Evolutionary conservation across 2,797 vertebrate genomes (phyloP).

Genomic region (Pseudocheirus occidentalis): DNA sequence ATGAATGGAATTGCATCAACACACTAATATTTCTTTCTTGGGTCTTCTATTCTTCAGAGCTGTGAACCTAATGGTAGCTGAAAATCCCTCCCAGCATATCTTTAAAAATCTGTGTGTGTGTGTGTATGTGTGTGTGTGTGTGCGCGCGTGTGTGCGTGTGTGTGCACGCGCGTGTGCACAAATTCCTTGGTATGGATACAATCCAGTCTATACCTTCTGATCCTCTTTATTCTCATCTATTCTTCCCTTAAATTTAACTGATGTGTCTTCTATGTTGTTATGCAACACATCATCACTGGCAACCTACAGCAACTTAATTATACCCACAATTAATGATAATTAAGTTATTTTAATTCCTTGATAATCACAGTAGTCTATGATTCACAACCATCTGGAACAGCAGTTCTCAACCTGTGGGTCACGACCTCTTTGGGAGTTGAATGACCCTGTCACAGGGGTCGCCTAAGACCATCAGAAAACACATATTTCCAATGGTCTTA

Average conservation of each 20-base stretch:
- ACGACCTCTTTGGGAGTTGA: too few relatives aligned
- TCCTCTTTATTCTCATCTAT: not conserved
- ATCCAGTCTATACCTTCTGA: not conserved
- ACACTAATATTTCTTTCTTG: slow-evolving; percentile 18
- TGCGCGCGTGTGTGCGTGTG: not conserved
- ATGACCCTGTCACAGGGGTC: too few relatives aligned
- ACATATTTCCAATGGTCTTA: too few relatives aligned
- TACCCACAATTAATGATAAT: not conserved
- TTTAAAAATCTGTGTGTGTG: not conserved
- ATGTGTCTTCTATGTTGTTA: not conserved
- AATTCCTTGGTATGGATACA: not conserved
- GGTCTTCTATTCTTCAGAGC: slow-evolving; percentile 24
- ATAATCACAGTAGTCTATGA: not conserved
- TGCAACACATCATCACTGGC: not conserved
- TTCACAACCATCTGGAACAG: not conserved
- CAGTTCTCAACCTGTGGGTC: too few relatives aligned
- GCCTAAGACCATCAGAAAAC: too few relatives aligned
- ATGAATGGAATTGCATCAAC: not conserved
- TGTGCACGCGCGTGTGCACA: too few relatives aligned
- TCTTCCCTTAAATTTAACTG: not conserved
- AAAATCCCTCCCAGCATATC: slow-evolving; percentile 26
- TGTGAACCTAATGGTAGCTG: slow-evolving; percentile 15
- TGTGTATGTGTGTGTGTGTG: not conserved
- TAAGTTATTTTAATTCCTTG: not conserved
- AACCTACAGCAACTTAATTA: not conserved